Evolutionary conservation across 2,113 vertebrate genomes (phyloP), one percentile per base, ranked within the genome.

Genomic region (Australoheros scitulus): DNA sequence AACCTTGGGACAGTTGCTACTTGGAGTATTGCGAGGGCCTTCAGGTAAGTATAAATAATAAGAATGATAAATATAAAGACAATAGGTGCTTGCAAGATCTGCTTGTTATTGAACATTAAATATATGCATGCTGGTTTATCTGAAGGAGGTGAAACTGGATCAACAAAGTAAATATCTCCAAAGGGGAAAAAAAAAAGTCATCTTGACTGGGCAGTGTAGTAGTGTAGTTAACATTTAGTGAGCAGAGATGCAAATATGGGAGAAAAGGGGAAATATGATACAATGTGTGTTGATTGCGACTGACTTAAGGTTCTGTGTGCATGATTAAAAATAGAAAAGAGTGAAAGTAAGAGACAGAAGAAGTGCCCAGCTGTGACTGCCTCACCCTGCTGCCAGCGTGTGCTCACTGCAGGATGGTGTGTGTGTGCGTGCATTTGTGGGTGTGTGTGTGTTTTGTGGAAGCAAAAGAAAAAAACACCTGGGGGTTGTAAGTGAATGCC

Each of bases 321-420:
- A 59, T 70, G 77, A 74, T 47, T 81, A 38, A 85, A 55, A 84
- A 56, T 14, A 36, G 2, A 13, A 22, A 72, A 64, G 52, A 61
- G 18, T 58, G 58, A 57, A 63, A 74, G 8, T 47, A 75, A 56
- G 61, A 80, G 76, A 83, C 43, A 81, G 61, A 61, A 70, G 78
- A 63, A 56, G 34, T 38, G 58, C 75, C 87, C 64, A 87, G 87
- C 90, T 91, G 89, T 85, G 88, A 81, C 72, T 1, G 32, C 29
- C 81, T 87, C 83, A 70, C 63, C 76, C 55, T 85, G 74, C 79
- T 88, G 79, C 17, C 84, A 87, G 89, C 80, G 29, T 89, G 88
- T 63, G 79, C 79, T 68, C 36, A 60, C 70, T 77, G 76, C 24
- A 77, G 32, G 74, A 57, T 7, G 2, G 24, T 36, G n/a, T 78